These are phyloP conservation scores for Drosophila greeni DNA, from an alignment of 2,888 invertebrate genomes.

Conservation along the genomic window DNA sequence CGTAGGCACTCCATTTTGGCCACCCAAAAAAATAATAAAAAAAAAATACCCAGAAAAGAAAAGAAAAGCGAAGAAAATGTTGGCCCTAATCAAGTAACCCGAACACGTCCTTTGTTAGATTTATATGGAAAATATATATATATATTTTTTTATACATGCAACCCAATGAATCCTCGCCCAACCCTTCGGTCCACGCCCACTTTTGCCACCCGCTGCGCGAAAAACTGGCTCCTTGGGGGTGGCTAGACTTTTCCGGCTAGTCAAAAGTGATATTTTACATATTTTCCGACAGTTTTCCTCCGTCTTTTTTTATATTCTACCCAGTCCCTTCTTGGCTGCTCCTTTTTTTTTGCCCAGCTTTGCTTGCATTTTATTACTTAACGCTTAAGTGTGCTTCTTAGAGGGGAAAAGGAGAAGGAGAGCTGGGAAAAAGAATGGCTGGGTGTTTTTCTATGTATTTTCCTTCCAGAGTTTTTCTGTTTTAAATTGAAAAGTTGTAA, in stretches of 20 bases:
- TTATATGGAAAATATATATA: conserved; percentile 75
- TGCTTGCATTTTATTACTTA: conserved; percentile 73
- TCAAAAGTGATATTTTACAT: conserved; percentile 73
- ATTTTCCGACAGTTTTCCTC: conserved; percentile 53
- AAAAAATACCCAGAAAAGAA: neutral
- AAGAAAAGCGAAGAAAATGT: conserved; percentile 12
- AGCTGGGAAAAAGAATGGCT: neutral
- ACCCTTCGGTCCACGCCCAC: neutral
- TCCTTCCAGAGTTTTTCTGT: conserved; percentile 40
- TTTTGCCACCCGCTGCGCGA: conserved; percentile 49
- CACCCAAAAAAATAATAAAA: neutral
- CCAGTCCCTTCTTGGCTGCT: conserved; percentile 36
- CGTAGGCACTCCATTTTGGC: conserved; percentile 2
- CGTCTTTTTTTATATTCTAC: conserved; percentile 4
- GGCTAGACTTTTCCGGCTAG: conserved; percentile 52
- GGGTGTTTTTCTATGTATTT: conserved; percentile 16
- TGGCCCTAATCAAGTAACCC: conserved; percentile 72
- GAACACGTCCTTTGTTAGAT: conserved; percentile 75
- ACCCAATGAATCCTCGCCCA: conserved; percentile 23
- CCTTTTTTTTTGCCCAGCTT: conserved; percentile 53
- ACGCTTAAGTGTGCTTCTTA: conserved; percentile 67
- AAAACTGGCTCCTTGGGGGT: conserved; percentile 49
- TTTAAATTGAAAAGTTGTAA: conserved; percentile 66
- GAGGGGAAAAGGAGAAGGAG: neutral
- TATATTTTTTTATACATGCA: conserved; percentile 72